Conservation (phyloP, 2,888 invertebrate genomes). For the Ceraclea dissimilis region DNA sequence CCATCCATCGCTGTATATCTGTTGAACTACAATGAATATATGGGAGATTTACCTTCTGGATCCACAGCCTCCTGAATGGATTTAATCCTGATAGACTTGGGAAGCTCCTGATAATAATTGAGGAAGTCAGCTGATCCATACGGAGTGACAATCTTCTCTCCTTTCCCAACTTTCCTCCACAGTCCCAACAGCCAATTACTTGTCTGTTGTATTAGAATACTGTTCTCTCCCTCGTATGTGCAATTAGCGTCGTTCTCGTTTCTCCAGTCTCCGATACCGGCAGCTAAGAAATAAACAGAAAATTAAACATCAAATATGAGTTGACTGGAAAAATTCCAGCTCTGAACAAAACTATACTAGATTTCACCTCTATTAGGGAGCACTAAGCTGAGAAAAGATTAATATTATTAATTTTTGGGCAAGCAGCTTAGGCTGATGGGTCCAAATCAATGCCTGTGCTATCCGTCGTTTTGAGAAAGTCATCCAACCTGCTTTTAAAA, state of each 20-base stretch:
- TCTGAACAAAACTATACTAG: background rate
- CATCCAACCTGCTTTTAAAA: too few relatives aligned
- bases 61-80: conserved; percentile 44
- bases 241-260: conserved; percentile 81
- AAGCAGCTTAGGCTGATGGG: too few relatives aligned
- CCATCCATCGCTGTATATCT: too few relatives aligned
- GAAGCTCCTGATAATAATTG: conserved; percentile 38
- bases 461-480: too few relatives aligned
- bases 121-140: conserved; percentile 61
- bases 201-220: conserved; percentile 78
- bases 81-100: conserved; percentile 29
- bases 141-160: conserved; percentile 49
- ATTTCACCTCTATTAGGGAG: too few relatives aligned
- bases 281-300: conserved; percentile 40
- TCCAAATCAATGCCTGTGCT: too few relatives aligned
- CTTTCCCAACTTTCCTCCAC: conserved; percentile 42
- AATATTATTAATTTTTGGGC: too few relatives aligned
- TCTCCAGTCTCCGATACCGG: conserved; percentile 66
- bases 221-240: conserved; percentile 89
- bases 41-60: conserved; percentile 41
- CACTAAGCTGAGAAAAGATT: too few relatives aligned
- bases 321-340: background rate
- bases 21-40: too few relatives aligned
- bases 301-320: background rate
- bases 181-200: conserved; percentile 74